Conservation (phyloP, 2,113 vertebrate genomes). For the Chaetodon auriga region DNA sequence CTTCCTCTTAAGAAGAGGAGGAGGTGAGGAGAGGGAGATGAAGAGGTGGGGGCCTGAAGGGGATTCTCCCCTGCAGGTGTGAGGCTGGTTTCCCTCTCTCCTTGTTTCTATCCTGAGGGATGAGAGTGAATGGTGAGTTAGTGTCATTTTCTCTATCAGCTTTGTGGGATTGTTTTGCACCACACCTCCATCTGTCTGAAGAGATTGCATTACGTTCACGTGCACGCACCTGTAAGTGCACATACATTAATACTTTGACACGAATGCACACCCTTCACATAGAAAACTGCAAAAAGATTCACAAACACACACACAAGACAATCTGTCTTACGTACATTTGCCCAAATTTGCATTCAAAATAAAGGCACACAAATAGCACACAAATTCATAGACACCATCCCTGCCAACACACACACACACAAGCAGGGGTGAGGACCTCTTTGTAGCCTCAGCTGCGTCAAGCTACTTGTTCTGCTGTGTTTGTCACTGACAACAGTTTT, state of each 20-base stretch:
- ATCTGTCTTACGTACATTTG: conserved; percentile 27
- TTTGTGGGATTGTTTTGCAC: conserved; percentile 30
- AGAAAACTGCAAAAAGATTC: background rate
- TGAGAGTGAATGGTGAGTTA: conserved; percentile 9
- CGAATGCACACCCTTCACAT: background rate
- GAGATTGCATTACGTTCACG: conserved; percentile 10
- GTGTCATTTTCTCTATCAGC: conserved; percentile 45
- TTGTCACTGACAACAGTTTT: conserved; percentile 55
- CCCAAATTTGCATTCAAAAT: conserved; percentile 14
- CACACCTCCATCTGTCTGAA: conserved; percentile 44
- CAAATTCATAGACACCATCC: background rate
- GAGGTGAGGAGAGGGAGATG: background rate
- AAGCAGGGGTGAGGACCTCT: conserved; percentile 27
- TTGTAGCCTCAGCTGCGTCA: conserved; percentile 32
- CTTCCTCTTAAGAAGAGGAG: background rate
- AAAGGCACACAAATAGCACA: conserved; percentile 11
- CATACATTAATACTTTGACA: background rate
- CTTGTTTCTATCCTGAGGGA: conserved; percentile 32
- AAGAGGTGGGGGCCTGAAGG: background rate
- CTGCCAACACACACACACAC: background rate
- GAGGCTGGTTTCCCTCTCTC: conserved; percentile 2
- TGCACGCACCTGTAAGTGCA: background rate
- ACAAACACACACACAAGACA: conserved; percentile 7
- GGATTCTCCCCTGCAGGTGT: conserved; percentile 1
- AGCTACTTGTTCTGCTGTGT: conserved; percentile 32